Evolutionary conservation across 2,797 vertebrate species (phyloP).

Genomic region (Thamnophis elegans): DNA sequence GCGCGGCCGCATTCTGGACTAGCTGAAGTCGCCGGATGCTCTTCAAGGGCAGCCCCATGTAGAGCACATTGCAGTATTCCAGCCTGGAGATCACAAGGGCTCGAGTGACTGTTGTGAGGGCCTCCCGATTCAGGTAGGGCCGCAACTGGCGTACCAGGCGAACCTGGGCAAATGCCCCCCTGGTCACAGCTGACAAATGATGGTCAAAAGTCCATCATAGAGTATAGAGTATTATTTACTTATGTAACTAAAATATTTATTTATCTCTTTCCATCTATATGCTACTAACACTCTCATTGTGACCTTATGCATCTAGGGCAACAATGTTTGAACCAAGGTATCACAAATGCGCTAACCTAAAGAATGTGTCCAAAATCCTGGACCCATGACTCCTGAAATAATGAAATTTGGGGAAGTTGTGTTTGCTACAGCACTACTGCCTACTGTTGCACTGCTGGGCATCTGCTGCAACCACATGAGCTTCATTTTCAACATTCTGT

Average conservation of each 20-base stretch:
- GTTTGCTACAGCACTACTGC: neutral
- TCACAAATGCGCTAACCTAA: neutral
- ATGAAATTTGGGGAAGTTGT: neutral
- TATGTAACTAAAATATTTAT: neutral
- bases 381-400: neutral
- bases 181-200: too few relatives aligned
- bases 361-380: neutral
- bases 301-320: neutral
- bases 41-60: too few relatives aligned
- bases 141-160: too few relatives aligned
- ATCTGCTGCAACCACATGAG: neutral
- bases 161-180: too few relatives aligned
- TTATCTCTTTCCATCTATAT: neutral
- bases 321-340: neutral
- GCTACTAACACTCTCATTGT: neutral
- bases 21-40: too few relatives aligned
- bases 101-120: too few relatives aligned
- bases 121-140: too few relatives aligned
- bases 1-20: too few relatives aligned
- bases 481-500: neutral
- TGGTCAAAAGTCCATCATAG: too few relatives aligned
- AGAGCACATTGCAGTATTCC: too few relatives aligned
- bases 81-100: too few relatives aligned
- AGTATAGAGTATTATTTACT: neutral
- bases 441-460: neutral